A percentile compares a stretch with the other conserved stretches of the same genome.
These are phyloP conservation scores for Heliconius ethilla DNA, from an alignment of 2,888 invertebrate species.

Conservation along the genomic window DNA sequence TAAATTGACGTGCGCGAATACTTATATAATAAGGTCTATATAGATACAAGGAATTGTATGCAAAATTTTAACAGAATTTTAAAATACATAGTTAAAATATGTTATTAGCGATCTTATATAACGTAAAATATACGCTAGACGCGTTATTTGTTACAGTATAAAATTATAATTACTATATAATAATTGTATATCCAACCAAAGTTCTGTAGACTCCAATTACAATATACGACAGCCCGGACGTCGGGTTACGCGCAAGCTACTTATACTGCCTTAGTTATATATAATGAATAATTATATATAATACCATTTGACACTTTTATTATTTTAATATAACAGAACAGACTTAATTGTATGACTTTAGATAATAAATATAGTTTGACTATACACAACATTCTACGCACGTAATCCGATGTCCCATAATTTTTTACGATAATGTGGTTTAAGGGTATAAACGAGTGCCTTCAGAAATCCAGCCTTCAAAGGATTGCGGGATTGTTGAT, in stretches of 20 bases:
- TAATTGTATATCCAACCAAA: slow-evolving; percentile 63
- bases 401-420: slow-evolving; percentile 51
- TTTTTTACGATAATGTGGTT: slow-evolving; percentile 62
- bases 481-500: slow-evolving; percentile 73
- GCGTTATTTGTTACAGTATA: slow-evolving; percentile 47
- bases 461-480: slow-evolving; percentile 80
- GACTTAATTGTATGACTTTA: slow-evolving; percentile 32
- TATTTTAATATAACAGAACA: slow-evolving; percentile 13
- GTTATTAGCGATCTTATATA: slow-evolving; percentile 41
- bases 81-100: slow-evolving; percentile 29
- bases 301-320: slow-evolving; percentile 8
- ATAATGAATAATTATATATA: not conserved
- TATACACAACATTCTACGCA: not conserved
- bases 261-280: slow-evolving; percentile 35
- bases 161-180: slow-evolving; percentile 34
- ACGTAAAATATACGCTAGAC: slow-evolving; percentile 64
- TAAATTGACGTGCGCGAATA: slow-evolving; percentile 27
- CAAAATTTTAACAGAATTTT: slow-evolving; percentile 34
- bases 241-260: slow-evolving; percentile 24
- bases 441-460: slow-evolving; percentile 78
- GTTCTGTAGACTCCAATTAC: slow-evolving; percentile 55
- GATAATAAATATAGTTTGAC: slow-evolving; percentile 9
- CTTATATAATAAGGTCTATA: slow-evolving; percentile 33
- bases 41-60: slow-evolving; percentile 39
- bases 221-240: slow-evolving; percentile 53